phyloP scores from a whole-genome alignment of 2,888 invertebrate genomes.

The Diadegma fenestrale region DNA sequence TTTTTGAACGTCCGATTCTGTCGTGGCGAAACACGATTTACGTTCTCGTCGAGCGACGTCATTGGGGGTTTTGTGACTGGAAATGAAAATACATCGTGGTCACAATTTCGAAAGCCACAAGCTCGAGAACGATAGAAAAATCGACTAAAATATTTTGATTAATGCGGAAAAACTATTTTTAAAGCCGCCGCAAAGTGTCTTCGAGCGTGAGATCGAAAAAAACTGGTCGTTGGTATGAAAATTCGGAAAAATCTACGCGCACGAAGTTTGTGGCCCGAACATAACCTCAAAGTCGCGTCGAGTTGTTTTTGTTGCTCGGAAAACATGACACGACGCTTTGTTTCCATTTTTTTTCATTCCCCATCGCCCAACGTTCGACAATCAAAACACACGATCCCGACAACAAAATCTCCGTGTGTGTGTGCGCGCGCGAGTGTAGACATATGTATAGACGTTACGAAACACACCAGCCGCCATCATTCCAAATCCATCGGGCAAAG shows the following conservation, averaged over 20 bases:
- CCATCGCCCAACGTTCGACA: background rate
- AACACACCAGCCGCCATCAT: slow-evolving; percentile 72
- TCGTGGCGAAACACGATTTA: slow-evolving; percentile 79
- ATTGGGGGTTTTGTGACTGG: slow-evolving; percentile 81
- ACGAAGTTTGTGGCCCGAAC: background rate
- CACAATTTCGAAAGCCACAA: slow-evolving; percentile 11
- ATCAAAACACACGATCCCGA: background rate
- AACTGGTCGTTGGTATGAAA: background rate
- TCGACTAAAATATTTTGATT: too few species aligned
- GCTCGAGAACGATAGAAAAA: background rate
- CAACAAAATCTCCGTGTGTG: background rate
- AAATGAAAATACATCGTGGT: slow-evolving; percentile 68
- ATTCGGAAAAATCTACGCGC: background rate
- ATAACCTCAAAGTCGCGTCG: background rate
- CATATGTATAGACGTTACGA: slow-evolving; percentile 43
- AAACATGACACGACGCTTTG: background rate
- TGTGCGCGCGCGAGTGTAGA: background rate
- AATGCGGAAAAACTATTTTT: too few species aligned
- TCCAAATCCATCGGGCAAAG: slow-evolving; percentile 74
- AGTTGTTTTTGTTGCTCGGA: background rate
- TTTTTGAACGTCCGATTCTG: slow-evolving; percentile 73
- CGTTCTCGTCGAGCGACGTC: slow-evolving; percentile 83
- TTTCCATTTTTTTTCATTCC: background rate
- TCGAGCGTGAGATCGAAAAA: background rate
- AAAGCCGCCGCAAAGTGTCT: too few species aligned